Evolutionary conservation across 2,113 vertebrate species (phyloP).

Genomic region (Poecile atricapillus): DNA sequence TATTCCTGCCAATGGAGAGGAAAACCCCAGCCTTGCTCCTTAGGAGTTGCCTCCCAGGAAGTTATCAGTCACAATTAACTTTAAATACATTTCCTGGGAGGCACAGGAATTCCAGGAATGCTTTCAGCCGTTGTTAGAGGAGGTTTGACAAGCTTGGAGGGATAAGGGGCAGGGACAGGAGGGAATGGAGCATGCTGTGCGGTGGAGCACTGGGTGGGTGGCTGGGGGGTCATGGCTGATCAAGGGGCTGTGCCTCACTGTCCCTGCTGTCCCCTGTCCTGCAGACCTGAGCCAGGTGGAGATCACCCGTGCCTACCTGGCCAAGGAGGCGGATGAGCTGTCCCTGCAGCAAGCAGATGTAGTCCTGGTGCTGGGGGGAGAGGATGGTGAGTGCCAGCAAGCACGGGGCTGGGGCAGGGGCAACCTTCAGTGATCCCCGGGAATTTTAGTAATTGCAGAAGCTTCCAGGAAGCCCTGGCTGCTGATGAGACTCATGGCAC

Average conservation of each 20-base stretch:
- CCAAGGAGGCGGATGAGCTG: slow-evolving; percentile 86
- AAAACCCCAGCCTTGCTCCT: accelerated
- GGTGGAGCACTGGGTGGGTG: not conserved
- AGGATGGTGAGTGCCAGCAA: slow-evolving; percentile 74
- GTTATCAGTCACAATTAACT: not conserved
- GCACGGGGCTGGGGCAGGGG: accelerated
- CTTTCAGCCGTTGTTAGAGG: not conserved
- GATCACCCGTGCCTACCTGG: slow-evolving; percentile 82
- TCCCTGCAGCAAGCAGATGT: slow-evolving; percentile 88
- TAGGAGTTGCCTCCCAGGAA: not conserved
- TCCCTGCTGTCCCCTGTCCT: not conserved
- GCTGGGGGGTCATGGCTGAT: accelerated
- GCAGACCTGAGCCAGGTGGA: slow-evolving; percentile 88
- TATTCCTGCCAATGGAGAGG: accelerated
- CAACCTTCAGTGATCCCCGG: accelerated
- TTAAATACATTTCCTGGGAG: not conserved
- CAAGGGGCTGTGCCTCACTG: not conserved
- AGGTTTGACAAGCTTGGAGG: not conserved
- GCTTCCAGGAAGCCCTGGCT: not conserved
- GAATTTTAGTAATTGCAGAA: not conserved
- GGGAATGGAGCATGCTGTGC: not conserved
- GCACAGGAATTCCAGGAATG: not conserved
- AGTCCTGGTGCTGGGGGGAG: slow-evolving; percentile 79
- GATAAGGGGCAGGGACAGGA: not conserved
- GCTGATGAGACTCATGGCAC: accelerated